Conservation (phyloP, 1,140 invertebrate genomes). For the Papilio dardanus region DNA sequence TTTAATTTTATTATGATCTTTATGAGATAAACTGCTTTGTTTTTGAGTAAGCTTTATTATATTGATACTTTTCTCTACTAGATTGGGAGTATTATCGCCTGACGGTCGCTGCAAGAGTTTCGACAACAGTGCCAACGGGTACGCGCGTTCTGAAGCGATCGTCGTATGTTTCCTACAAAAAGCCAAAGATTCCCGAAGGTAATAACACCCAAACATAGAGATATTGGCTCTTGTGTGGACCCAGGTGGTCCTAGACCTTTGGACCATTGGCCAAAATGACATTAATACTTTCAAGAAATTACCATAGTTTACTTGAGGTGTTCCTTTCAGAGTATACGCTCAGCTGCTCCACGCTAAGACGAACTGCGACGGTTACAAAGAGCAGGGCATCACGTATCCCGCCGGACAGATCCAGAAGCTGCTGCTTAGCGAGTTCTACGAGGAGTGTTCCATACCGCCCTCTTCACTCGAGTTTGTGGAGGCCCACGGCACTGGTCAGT, state of each 20-base stretch:
- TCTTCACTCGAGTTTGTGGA: constrained; percentile 91
- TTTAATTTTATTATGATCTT: too few species aligned
- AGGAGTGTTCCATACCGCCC: constrained; percentile 91
- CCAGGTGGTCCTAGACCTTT: too few species aligned
- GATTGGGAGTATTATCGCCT: constrained; percentile 91
- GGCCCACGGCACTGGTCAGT: constrained; percentile 92
- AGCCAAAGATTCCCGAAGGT: constrained; percentile 87
- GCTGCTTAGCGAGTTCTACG: constrained; percentile 92
- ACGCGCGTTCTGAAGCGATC: constrained; percentile 90
- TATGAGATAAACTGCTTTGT: too few species aligned
- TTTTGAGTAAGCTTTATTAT: background rate
- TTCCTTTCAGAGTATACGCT: constrained; percentile 66
- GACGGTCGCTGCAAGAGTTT: constrained; percentile 96
- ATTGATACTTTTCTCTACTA: constrained; percentile 52
- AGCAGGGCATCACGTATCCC: constrained; percentile 95
- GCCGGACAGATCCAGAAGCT: constrained; percentile 91
- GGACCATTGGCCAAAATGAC: too few species aligned
- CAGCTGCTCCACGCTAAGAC: constrained; percentile 84
- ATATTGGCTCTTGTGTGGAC: background rate
- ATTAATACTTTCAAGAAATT: too few species aligned
- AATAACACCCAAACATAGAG: constrained; percentile 42
- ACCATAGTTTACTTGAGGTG: background rate
- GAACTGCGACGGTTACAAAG: constrained; percentile 95
- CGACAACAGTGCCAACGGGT: constrained; percentile 91
- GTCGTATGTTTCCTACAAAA: constrained; percentile 92